phyloP scores from a whole-genome alignment of 2,797 vertebrate genomes.

The Cottoperca gobio region DNA sequence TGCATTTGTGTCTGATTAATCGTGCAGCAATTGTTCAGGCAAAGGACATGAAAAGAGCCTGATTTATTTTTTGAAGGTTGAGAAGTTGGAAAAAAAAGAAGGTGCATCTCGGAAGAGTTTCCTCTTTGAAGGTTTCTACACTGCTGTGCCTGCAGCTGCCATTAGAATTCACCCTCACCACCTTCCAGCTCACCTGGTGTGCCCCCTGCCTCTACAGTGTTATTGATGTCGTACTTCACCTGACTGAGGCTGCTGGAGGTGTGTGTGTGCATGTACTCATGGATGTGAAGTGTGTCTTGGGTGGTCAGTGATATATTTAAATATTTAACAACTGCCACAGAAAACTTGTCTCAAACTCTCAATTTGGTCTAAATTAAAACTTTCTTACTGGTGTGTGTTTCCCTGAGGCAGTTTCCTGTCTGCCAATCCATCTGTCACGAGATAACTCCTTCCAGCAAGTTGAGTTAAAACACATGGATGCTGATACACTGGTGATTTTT shows the following conservation, averaged over 20 bases:
- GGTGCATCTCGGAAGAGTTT: constrained; percentile 23
- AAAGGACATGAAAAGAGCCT: constrained; percentile 17
- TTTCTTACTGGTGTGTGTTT: constrained; percentile 13
- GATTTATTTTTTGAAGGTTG: constrained; percentile 42
- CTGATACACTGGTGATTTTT: constrained; percentile 22
- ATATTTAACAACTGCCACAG: constrained; percentile 55
- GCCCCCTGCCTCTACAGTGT: constrained; percentile 47
- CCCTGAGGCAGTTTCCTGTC: constrained; percentile 40
- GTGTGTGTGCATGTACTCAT: background rate
- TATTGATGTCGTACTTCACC: constrained; percentile 60
- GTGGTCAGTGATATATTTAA: constrained; percentile 58
- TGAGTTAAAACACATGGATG: constrained; percentile 28
- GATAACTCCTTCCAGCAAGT: constrained; percentile 23
- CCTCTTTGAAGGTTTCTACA: constrained; percentile 52
- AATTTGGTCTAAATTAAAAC: constrained; percentile 35
- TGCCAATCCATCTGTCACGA: constrained; percentile 43
- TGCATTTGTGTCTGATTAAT: constrained; percentile 30
- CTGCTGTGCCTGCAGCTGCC: constrained; percentile 46
- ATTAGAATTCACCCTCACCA: constrained; percentile 60
- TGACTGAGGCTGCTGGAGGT: constrained; percentile 22
- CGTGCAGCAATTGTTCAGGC: constrained; percentile 14
- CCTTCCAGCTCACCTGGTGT: constrained; percentile 55
- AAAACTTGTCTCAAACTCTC: constrained; percentile 57
- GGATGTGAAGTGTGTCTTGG: constrained; percentile 9
- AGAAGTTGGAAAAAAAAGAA: constrained; percentile 9